phyloP scores from a whole-genome alignment of 2,113 vertebrate species.

The Smithornis capensis region DNA sequence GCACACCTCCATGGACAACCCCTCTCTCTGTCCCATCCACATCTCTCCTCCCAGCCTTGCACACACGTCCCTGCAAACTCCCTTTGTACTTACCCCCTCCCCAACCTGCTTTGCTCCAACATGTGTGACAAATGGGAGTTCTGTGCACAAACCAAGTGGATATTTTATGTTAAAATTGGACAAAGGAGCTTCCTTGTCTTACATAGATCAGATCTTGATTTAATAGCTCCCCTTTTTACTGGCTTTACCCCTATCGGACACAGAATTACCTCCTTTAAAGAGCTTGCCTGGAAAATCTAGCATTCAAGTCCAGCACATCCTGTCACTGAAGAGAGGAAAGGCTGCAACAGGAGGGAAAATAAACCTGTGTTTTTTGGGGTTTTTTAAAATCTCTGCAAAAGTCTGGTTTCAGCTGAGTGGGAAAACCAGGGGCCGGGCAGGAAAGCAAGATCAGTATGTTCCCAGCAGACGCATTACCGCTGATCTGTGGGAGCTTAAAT shows the following conservation, averaged over 20 bases:
- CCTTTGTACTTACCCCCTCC: background rate
- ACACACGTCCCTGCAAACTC: background rate
- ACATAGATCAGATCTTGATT: background rate
- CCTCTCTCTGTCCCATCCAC: background rate
- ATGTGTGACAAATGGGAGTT: background rate
- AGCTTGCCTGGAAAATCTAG: background rate
- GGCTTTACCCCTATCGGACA: background rate
- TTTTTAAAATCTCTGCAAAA: background rate
- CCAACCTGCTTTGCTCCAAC: background rate
- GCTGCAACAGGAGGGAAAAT: background rate
- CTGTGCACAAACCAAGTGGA: background rate
- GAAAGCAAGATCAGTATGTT: accelerated
- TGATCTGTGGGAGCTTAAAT: background rate
- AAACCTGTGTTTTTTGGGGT: accelerated
- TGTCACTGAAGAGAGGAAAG: background rate
- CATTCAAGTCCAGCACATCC: background rate
- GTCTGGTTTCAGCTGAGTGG: background rate
- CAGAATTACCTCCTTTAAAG: background rate
- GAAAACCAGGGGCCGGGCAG: background rate
- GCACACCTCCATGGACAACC: background rate
- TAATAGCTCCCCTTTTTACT: background rate
- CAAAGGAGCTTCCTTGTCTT: background rate
- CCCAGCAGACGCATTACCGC: accelerated
- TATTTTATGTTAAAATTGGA: background rate
- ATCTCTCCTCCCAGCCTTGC: background rate